A percentile compares a stretch with the other conserved stretches of the same genome.
Evolutionary conservation across 2,888 invertebrate species (phyloP).

Genomic region (Archips crataeganus): DNA sequence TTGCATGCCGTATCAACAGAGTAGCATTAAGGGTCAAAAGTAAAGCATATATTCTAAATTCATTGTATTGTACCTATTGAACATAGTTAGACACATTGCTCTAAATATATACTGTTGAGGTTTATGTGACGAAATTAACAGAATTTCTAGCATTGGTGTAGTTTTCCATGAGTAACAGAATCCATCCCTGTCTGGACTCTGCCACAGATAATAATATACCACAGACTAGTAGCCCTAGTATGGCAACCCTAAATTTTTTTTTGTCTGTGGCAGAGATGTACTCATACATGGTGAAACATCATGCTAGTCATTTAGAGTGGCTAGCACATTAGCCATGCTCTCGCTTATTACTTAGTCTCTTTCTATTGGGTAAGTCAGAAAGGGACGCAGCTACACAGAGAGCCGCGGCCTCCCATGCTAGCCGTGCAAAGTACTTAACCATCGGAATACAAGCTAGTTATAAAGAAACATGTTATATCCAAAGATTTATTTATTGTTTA

Average conservation of each 20-base stretch:
- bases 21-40: conserved; percentile 52
- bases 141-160: conserved; percentile 29
- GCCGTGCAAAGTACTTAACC: conserved; percentile 35
- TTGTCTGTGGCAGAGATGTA: background rate
- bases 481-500: conserved; percentile 79
- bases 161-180: conserved; percentile 5
- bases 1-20: conserved; percentile 36
- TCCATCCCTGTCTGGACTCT: background rate
- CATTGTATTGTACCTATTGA: conserved; percentile 68
- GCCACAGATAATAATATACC: conserved; percentile 12
- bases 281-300: background rate
- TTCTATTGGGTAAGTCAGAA: background rate
- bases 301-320: background rate
- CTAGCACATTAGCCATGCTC: background rate
- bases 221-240: background rate
- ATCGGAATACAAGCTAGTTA: conserved; percentile 48
- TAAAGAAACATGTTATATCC: conserved; percentile 71
- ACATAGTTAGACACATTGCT: conserved; percentile 45
- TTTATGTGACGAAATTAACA: conserved; percentile 22
- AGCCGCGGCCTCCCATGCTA: background rate
- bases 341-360: background rate
- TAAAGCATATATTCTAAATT: conserved; percentile 84
- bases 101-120: conserved; percentile 36
- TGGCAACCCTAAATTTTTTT: background rate
- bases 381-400: background rate